A percentile compares a stretch with the other conserved stretches of the same genome.
Evolutionary conservation across 1,140 invertebrate genomes (phyloP).

Genomic region (Drosophila leontia): DNA sequence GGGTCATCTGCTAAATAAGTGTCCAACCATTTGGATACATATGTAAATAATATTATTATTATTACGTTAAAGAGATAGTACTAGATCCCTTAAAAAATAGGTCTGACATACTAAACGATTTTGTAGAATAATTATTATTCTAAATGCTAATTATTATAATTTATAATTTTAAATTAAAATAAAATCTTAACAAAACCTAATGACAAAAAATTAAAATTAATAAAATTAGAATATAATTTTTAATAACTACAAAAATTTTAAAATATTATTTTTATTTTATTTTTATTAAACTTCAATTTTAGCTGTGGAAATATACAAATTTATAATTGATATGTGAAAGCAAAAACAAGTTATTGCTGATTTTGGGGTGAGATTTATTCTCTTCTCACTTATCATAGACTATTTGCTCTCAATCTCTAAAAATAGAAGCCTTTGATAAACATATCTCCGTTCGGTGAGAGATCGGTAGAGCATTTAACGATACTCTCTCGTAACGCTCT

Average conservation of each 20-base stretch:
- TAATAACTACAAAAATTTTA: no score
- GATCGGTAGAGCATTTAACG: background rate
- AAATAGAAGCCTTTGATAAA: background rate
- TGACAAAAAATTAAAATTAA: no score
- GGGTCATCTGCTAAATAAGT: background rate
- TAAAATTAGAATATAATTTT: no score
- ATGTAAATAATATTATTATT: no score
- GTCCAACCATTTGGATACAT: no score
- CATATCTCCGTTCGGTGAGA: background rate
- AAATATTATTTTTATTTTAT: no score
- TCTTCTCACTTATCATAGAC: background rate
- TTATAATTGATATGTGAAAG: background rate
- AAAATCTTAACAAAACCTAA: no score
- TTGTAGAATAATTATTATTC: background rate
- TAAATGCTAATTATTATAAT: no score
- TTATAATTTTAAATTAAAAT: background rate
- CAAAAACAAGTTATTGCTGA: constrained; percentile 6
- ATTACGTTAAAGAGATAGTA: no score
- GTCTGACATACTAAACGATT: background rate
- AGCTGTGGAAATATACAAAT: background rate
- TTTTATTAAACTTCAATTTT: background rate
- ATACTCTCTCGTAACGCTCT: constrained; percentile 5
- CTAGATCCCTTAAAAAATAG: no score
- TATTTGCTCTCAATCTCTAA: constrained; percentile 22
- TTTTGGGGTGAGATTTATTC: constrained; percentile 7